phyloP scores from a whole-genome alignment of 2,888 invertebrate genomes.

The Cepaea hortensis region DNA sequence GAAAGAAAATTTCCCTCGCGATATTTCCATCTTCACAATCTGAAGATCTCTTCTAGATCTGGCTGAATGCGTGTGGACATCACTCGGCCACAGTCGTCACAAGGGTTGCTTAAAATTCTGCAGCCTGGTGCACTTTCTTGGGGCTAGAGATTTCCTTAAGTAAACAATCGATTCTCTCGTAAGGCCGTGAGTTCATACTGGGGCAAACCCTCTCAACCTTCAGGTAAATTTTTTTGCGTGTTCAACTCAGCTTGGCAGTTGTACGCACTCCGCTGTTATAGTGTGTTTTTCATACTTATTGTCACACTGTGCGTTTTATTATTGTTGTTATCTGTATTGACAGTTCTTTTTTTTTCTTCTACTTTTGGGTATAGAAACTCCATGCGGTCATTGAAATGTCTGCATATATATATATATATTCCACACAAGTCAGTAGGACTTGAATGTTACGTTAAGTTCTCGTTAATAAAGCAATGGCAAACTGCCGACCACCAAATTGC shows the following conservation, averaged over 20 bases:
- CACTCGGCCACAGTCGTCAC: neutral
- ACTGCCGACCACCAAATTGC: too few species aligned
- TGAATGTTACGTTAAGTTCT: too few species aligned
- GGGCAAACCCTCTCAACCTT: neutral
- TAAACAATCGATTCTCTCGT: slow-evolving; percentile 33
- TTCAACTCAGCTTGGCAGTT: slow-evolving; percentile 12
- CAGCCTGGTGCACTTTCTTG: slow-evolving; percentile 8
- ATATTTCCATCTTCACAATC: neutral
- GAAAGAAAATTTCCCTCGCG: neutral
- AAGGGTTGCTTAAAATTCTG: slow-evolving; percentile 20
- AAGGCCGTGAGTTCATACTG: neutral
- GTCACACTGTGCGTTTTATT: too few species aligned
- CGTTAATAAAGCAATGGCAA: too few species aligned
- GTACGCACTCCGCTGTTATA: too few species aligned
- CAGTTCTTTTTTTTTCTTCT: neutral
- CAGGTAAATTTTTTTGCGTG: neutral
- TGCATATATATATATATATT: neutral
- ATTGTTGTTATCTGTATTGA: neutral
- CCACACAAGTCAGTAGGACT: too few species aligned
- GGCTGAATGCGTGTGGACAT: slow-evolving; percentile 7
- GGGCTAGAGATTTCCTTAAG: slow-evolving; percentile 18
- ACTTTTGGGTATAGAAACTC: neutral
- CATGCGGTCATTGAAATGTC: neutral
- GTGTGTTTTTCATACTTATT: too few species aligned
- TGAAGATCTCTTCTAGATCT: neutral